phyloP scores from a whole-genome alignment of 1,140 invertebrate species.

The Elysia chlorotica region DNA sequence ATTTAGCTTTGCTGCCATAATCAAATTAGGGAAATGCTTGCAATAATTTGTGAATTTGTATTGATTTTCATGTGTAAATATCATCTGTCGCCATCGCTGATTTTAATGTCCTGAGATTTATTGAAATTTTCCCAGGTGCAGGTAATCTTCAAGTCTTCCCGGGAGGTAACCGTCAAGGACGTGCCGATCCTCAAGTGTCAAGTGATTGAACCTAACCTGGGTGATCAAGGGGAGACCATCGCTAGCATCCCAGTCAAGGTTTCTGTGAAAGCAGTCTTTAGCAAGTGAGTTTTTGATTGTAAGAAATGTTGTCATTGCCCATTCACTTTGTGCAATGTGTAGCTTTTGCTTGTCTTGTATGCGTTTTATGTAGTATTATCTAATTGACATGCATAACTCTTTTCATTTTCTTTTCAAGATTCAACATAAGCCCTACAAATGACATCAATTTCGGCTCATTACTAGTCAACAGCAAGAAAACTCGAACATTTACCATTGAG shows the following conservation, averaged over 20 bases:
- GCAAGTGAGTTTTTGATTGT: slow-evolving; percentile 52
- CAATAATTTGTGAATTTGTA: no score
- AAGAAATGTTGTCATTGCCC: background rate
- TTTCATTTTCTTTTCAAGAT: slow-evolving; percentile 41
- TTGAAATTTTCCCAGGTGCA: slow-evolving; percentile 36
- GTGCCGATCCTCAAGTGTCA: slow-evolving; percentile 59
- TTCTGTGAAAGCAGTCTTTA: slow-evolving; percentile 58
- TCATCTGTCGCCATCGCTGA: no score
- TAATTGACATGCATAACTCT: background rate
- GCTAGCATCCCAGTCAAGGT: slow-evolving; percentile 62
- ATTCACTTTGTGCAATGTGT: background rate
- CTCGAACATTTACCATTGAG: slow-evolving; percentile 58
- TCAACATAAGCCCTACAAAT: slow-evolving; percentile 52
- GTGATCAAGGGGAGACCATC: slow-evolving; percentile 57
- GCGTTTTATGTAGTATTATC: background rate
- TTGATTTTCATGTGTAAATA: no score
- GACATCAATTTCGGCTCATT: slow-evolving; percentile 63
- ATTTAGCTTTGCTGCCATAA: no score
- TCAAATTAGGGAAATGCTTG: no score
- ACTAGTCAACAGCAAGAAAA: slow-evolving; percentile 57
- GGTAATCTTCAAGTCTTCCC: slow-evolving; percentile 55
- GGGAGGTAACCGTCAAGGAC: slow-evolving; percentile 57
- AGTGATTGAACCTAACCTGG: slow-evolving; percentile 59
- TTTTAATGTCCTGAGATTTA: background rate
- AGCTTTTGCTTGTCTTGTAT: background rate